Conservation (phyloP, 2,113 vertebrate genomes). For the Indri indri region DNA sequence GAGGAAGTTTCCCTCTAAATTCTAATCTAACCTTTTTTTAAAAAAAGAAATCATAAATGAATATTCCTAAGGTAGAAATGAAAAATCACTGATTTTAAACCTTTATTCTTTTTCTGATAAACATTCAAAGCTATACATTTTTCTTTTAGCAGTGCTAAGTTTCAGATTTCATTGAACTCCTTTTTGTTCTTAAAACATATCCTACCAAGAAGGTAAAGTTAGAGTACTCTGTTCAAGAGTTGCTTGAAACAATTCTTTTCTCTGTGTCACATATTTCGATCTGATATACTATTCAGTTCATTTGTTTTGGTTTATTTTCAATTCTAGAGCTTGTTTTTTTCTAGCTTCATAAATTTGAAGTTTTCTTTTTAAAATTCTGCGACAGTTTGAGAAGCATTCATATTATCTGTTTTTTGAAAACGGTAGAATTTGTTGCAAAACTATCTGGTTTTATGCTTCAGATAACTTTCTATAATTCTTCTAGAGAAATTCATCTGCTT, state of each 20-base stretch:
- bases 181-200: neutral
- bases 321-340: neutral
- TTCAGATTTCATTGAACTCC: neutral
- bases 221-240: neutral
- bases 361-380: neutral
- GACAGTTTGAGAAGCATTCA: neutral
- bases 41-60: neutral
- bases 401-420: neutral
- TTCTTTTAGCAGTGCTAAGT: neutral
- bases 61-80: neutral
- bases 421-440: neutral
- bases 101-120: neutral
- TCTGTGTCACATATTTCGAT: neutral
- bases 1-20: neutral
- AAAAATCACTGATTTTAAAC: neutral
- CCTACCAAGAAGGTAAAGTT: neutral
- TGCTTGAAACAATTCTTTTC: neutral
- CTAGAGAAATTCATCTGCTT: neutral
- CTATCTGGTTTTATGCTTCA: neutral
- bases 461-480: neutral
- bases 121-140: neutral
- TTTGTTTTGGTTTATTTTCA: neutral
- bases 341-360: neutral
- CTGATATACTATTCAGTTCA: neutral
- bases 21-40: neutral